A percentile compares a stretch with the other conserved stretches of the same genome.
These are phyloP conservation scores for Sicus ferrugineus DNA, from an alignment of 2,888 invertebrate genomes.

Conservation along the genomic window DNA sequence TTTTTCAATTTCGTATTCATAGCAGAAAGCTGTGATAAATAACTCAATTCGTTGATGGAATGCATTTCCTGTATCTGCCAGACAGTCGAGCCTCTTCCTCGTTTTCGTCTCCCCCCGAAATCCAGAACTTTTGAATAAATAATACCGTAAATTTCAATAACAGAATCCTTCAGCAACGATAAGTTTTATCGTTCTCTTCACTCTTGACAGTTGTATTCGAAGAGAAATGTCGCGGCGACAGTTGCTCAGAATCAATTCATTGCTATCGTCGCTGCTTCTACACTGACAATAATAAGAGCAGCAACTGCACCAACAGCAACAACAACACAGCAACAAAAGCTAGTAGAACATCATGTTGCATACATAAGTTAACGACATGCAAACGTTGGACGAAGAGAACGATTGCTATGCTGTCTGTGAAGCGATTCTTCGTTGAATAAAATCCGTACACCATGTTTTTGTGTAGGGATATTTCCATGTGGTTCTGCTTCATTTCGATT, in stretches of 20 bases:
- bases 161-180: slow-evolving; percentile 10
- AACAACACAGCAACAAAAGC: slow-evolving; percentile 1
- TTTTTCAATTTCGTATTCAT: neutral
- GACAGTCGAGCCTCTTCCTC: too few species aligned
- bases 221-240: slow-evolving; percentile 7
- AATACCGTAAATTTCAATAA: slow-evolving; percentile 30
- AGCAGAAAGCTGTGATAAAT: slow-evolving; percentile 19
- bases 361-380: slow-evolving; percentile 22
- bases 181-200: neutral
- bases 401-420: neutral
- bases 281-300: neutral
- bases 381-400: neutral
- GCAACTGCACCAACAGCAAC: neutral
- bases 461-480: neutral
- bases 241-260: slow-evolving; percentile 25
- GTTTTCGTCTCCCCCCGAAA: neutral
- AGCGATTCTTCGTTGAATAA: slow-evolving; percentile 32
- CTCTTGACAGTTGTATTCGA: slow-evolving; percentile 23
- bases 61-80: slow-evolving; percentile 8
- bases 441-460: slow-evolving; percentile 20
- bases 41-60: slow-evolving; percentile 17
- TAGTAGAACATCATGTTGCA: slow-evolving; percentile 18
- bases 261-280: neutral
- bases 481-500: slow-evolving; percentile 5
- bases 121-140: slow-evolving; percentile 19